Conservation (phyloP, 2,888 invertebrate species). For the Enoplolaimus lenunculus region DNA sequence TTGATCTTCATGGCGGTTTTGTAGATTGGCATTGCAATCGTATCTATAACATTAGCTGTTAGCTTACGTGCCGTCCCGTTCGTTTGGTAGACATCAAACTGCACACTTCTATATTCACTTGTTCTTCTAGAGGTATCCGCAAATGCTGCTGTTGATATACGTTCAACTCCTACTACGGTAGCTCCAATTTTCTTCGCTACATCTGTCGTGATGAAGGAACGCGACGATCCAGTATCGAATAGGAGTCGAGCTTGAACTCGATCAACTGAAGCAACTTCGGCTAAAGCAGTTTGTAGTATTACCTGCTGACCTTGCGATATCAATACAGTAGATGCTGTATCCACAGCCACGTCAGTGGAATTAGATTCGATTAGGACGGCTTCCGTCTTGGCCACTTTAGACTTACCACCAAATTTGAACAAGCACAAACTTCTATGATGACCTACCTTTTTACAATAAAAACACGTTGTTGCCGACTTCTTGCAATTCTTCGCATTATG, state of each 20-base stretch:
- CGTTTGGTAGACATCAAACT: neutral
- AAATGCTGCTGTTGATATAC: neutral
- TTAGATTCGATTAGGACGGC: neutral
- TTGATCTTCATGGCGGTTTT: neutral
- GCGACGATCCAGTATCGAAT: constrained; percentile 1
- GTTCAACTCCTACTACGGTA: neutral
- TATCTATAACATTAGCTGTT: neutral
- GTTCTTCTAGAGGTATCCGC: neutral
- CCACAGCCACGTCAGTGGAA: neutral
- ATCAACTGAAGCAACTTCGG: neutral
- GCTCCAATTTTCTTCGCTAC: neutral
- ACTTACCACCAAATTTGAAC: constrained; percentile 2
- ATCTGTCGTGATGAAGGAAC: neutral
- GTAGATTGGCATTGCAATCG: neutral
- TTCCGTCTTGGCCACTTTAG: neutral
- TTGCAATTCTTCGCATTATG: neutral
- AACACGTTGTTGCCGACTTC: constrained; percentile 4
- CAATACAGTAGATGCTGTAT: neutral
- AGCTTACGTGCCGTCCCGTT: neutral
- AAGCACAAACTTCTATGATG: constrained; percentile 8
- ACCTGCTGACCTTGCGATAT: neutral
- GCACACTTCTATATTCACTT: neutral
- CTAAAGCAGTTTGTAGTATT: neutral
- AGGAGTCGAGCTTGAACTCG: neutral
- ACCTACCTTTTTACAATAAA: neutral